Conservation (phyloP, 2,888 invertebrate species). For the Branchellion lobata region DNA sequence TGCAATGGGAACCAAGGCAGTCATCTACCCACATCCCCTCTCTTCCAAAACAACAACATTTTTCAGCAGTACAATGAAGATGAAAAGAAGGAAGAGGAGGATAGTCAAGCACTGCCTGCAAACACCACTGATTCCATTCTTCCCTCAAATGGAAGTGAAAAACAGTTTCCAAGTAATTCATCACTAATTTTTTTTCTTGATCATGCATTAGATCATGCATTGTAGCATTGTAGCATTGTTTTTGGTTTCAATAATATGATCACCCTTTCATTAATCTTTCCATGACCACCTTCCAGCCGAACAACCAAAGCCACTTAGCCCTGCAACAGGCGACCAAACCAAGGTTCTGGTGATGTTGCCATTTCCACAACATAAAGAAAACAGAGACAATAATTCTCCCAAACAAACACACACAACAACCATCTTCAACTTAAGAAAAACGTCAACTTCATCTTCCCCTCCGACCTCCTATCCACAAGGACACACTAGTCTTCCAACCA, state of each 20-base stretch:
- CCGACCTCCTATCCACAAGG: not conserved
- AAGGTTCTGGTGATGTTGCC: conserved; percentile 24
- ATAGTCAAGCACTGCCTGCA: not conserved
- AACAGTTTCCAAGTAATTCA: not conserved
- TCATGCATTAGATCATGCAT: not conserved
- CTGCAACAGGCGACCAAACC: not conserved
- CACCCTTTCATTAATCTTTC: not conserved
- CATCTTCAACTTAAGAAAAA: not conserved
- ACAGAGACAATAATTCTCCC: not conserved
- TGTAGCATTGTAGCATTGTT: no score
- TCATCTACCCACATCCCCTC: not conserved
- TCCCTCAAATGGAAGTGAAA: not conserved
- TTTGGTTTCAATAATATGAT: no score
- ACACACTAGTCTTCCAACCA: not conserved
- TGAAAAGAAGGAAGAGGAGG: not conserved
- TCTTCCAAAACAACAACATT: conserved; percentile 22
- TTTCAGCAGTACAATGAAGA: conserved; percentile 8
- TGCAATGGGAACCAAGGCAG: conserved; percentile 8
- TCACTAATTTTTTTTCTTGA: not conserved
- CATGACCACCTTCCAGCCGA: not conserved
- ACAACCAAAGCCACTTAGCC: conserved; percentile 11
- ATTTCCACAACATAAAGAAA: conserved; percentile 5
- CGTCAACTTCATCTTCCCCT: not conserved
- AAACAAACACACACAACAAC: not conserved
- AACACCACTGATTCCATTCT: no score